phyloP scores from a whole-genome alignment of 1,140 invertebrate genomes.

The Drosophila quadrilineata region DNA sequence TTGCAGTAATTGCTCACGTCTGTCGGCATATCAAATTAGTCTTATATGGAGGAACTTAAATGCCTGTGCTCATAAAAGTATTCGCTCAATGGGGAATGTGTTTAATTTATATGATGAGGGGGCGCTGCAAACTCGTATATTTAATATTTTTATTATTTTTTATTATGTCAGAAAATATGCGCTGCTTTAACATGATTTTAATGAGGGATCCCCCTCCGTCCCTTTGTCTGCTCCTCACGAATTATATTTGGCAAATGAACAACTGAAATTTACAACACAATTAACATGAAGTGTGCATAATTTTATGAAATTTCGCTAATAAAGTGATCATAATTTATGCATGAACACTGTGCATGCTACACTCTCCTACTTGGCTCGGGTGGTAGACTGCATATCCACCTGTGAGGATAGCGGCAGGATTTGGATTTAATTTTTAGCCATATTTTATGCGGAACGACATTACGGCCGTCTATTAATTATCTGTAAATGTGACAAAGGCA shows the following conservation, averaged over 20 bases:
- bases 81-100: neutral
- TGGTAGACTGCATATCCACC: too few species aligned
- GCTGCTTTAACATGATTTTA: slow-evolving; percentile 60
- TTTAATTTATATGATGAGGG: neutral
- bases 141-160: slow-evolving; percentile 39
- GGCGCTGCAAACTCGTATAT: neutral
- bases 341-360: neutral
- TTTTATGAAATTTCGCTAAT: slow-evolving; percentile 25
- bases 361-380: slow-evolving; percentile 19
- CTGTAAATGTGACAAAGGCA: slow-evolving; percentile 40
- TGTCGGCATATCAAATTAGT: neutral
- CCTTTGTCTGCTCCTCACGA: neutral
- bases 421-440: slow-evolving; percentile 59
- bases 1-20: too few species aligned
- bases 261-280: slow-evolving; percentile 45
- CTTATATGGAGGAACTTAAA: neutral
- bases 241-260: slow-evolving; percentile 35
- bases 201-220: slow-evolving; percentile 45
- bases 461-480: slow-evolving; percentile 65
- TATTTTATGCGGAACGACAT: slow-evolving; percentile 54
- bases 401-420: slow-evolving; percentile 1
- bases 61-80: neutral
- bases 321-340: slow-evolving; percentile 13
- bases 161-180: slow-evolving; percentile 47
- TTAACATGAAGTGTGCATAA: slow-evolving; percentile 27